A percentile compares a stretch with the other conserved stretches of the same genome.
Conservation (phyloP, 1,140 invertebrate species). For the Triops longicaudatus region DNA sequence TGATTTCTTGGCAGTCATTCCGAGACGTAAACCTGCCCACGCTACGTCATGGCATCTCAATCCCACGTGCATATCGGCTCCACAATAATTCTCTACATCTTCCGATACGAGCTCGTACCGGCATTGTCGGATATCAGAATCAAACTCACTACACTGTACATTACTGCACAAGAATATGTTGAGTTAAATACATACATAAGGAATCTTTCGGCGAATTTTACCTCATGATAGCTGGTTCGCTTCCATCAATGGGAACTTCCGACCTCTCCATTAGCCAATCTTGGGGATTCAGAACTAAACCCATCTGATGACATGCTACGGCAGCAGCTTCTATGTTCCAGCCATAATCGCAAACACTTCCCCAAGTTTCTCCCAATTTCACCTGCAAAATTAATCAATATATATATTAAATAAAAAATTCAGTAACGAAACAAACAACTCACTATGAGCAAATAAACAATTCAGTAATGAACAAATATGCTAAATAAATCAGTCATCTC, state of each 20-base stretch:
- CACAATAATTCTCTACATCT: conserved; percentile 83
- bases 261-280: conserved; percentile 78
- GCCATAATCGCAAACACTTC: conserved; percentile 91
- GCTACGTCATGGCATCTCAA: conserved; percentile 78
- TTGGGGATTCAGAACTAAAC: conserved; percentile 80
- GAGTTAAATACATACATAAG: background rate
- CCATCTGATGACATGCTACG: conserved; percentile 90
- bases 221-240: conserved; percentile 62
- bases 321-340: conserved; percentile 90
- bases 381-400: conserved; percentile 46
- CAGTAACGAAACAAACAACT: no score
- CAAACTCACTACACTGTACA: conserved; percentile 80
- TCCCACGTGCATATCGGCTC: conserved; percentile 76
- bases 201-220: conserved; percentile 32
- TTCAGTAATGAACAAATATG: no score
- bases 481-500: no score
- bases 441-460: no score
- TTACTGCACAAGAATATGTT: conserved; percentile 48
- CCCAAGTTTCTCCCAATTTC: conserved; percentile 74
- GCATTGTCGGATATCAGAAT: conserved; percentile 85
- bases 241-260: conserved; percentile 64
- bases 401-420: background rate
- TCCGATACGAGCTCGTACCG: conserved; percentile 57
- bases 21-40: conserved; percentile 86
- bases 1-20: conserved; percentile 72